Base-by-base conservation (phyloP, 2,888 invertebrate species). In the Aphelenchoides bicaudatus region DNA sequence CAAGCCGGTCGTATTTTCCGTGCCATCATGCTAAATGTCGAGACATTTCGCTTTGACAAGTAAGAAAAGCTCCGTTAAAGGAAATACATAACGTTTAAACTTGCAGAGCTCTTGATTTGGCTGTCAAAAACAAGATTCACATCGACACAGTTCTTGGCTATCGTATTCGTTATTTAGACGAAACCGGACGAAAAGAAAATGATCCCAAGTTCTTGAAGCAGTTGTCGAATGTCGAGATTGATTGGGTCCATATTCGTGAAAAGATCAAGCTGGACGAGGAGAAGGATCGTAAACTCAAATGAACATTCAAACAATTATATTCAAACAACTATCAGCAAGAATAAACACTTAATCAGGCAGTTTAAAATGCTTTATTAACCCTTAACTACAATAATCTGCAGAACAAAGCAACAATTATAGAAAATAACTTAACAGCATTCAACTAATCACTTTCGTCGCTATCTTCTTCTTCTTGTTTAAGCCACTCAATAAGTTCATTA, bases 31-130 rank as follows among this genome's bases (percentile, higher is more conserved):
- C 83, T 86, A 34, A 87, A 88, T 79, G 81, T 88, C 16, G 83
- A 85, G 68, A 82, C 87, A 64, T 87, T 87, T 77, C 86, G 87
- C 70, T 89, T 88, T 88, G 86, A 85, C 68, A 85, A 87, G 87
- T 86, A 80, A 68, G 69, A 49, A 49, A 49, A 16, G 2, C 19
- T 3, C 2, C 3, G 3, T 10, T 29, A 25, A 31, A 27, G 3
- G 16, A 10, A 49, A 50, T 49, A 25, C 27, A 31, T 13, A 29
- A 19, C 28, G 1, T 47, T 2, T 27, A 3, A 49, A 60, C 30
- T 87, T 61, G 28, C 39, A 75, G 88, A 73, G 88, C 88, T 1
- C 79, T 89, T 55, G 88, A 88, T 71, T 80, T 88, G 61, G 87
- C 88, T 0, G 79, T 86, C 2, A 87, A 87, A 73, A 86, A 88